A percentile compares a stretch with the other conserved stretches of the same genome.
Evolutionary conservation across 2,888 invertebrate genomes (phyloP).

Genomic region (Melikaiella ostensackeni): DNA sequence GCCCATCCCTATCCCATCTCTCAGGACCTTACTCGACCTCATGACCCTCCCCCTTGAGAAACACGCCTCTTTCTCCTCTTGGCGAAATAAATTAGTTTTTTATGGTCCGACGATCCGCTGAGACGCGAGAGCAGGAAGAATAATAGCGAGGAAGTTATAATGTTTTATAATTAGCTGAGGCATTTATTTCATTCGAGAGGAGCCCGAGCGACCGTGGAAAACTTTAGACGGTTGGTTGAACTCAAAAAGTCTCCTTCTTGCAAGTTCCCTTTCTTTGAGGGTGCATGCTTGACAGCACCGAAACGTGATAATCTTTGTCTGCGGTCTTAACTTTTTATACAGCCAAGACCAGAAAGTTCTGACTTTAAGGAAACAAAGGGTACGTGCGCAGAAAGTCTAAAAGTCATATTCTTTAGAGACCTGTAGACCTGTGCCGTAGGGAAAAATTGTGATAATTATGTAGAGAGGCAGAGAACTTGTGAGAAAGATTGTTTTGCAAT

Average conservation of each 20-base stretch:
- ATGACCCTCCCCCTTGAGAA: slow-evolving; percentile 1
- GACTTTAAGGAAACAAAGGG: neutral
- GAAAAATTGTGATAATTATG: no score
- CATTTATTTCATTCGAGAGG: slow-evolving; percentile 52
- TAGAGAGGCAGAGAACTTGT: no score
- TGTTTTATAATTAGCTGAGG: slow-evolving; percentile 64
- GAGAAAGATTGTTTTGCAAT: no score
- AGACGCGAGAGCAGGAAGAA: slow-evolving; percentile 56
- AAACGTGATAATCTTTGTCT: neutral
- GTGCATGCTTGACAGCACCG: neutral
- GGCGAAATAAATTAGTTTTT: slow-evolving; percentile 65
- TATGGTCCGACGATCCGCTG: slow-evolving; percentile 59
- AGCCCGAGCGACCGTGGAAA: slow-evolving; percentile 25
- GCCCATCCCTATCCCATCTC: slow-evolving; percentile 45
- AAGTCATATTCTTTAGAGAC: neutral
- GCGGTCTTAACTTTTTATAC: neutral
- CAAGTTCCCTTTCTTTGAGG: neutral
- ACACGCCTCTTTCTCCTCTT: slow-evolving; percentile 35
- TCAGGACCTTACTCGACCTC: slow-evolving; percentile 45
- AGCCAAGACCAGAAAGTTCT: neutral
- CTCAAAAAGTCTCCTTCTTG: slow-evolving; percentile 19
- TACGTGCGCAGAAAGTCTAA: neutral
- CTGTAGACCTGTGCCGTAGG: no score
- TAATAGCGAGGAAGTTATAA: slow-evolving; percentile 63
- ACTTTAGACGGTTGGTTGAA: slow-evolving; percentile 7